Base-by-base conservation (phyloP, 1,140 invertebrate genomes). In the Drosophila lacertosa region DNA sequence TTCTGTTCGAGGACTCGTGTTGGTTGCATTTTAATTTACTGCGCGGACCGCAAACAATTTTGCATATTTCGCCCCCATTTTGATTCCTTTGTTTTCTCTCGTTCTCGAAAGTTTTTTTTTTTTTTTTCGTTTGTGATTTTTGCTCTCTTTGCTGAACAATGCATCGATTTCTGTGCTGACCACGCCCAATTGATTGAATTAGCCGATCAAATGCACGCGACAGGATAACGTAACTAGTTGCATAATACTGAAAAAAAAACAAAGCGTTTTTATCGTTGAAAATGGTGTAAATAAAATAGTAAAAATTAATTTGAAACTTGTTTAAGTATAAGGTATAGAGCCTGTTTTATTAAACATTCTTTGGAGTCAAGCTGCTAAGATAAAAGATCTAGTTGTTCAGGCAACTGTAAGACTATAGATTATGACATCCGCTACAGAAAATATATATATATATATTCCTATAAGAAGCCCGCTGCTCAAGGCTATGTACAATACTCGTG, bases 131-230 rank as follows among this genome's bases (percentile, higher is more conserved):
- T 51, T 11, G 11, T 9, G 15, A 9, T 45, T 50, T 37, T 22
- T 39, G n/a, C n/a, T 39, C 15, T 10, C 35, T 35, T n/a, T 35
- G 29, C 42, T 47, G 7, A 47, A 48, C 45, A 24, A 22, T 26
- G 42, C 22, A 18, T 50, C 47, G 22, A 70, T 74, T 47, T 35
- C 32, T 15, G 29, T 16, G n/a, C 65, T 58, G 77, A 70, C 74
- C 73, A 77, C 78, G 77, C 68, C 77, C 77, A 64, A 47, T 82
- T 83, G 55, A 83, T 83, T 83, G 50, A 65, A 64, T 74, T 75
- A 70, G 32, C 59, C 65, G 58, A 18, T 57, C 32, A 47, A 29
- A 54, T 75, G 72, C 53, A 72, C 53, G 53, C 70, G 65, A 73
- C 45, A 64, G 32, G 40, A 16, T 32, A 22, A 48, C 7, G 7